phyloP scores from a whole-genome alignment of 2,113 vertebrate species.

The Macrotis lagotis region DNA sequence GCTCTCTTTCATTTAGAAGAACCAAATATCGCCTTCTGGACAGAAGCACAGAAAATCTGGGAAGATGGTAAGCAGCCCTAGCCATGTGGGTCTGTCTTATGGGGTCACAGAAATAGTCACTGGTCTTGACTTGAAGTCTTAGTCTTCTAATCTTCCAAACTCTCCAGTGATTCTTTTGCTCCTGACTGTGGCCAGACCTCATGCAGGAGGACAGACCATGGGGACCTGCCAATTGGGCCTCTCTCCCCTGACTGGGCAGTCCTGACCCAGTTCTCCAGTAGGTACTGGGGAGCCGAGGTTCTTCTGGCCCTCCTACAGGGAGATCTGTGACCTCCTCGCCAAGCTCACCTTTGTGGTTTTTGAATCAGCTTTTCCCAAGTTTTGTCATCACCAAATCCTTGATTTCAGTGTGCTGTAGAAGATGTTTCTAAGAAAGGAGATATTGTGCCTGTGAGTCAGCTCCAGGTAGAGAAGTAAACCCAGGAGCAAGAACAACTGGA shows the following conservation, averaged over 20 bases:
- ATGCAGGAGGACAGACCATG: neutral
- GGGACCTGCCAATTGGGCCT: no score
- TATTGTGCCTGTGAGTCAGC: no score
- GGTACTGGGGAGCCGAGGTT: neutral
- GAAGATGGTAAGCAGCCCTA: constrained; percentile 91
- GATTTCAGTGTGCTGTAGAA: neutral
- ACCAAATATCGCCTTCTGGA: constrained; percentile 99
- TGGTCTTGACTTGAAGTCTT: constrained; percentile 26
- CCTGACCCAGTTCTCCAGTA: neutral
- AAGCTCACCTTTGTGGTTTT: neutral
- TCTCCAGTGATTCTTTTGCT: neutral
- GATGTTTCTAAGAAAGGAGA: neutral
- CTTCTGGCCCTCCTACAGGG: neutral
- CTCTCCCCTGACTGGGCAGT: neutral
- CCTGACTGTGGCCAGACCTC: neutral
- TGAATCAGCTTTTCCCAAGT: neutral
- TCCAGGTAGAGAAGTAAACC: no score
- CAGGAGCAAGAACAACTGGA: no score
- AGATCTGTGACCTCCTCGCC: neutral
- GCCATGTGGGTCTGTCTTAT: neutral
- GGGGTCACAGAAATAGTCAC: constrained; percentile 6
- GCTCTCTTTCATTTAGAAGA: constrained; percentile 98
- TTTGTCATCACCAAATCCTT: constrained; percentile 21
- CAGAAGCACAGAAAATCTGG: constrained; percentile 98
- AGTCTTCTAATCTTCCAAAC: constrained; percentile 22